Evolutionary conservation across 2,113 vertebrate species (phyloP).

Genomic region (Cercocebus atys): DNA sequence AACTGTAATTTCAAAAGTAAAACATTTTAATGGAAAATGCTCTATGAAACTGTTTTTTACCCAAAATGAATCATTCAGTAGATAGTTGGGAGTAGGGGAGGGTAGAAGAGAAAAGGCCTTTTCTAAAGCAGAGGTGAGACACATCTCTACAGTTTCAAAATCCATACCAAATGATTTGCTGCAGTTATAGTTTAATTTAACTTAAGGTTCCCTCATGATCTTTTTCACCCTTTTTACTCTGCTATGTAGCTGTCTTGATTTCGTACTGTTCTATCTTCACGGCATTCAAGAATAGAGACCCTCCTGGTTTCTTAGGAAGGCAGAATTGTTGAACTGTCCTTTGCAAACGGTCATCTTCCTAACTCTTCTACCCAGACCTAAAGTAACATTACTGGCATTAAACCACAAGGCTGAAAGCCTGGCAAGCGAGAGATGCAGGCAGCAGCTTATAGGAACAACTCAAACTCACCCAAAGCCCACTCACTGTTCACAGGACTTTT

Average conservation of each 20-base stretch:
- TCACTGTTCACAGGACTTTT: neutral
- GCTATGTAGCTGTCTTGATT: neutral
- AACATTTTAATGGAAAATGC: neutral
- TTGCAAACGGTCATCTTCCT: neutral
- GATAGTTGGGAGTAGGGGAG: neutral
- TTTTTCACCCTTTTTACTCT: neutral
- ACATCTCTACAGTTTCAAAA: neutral
- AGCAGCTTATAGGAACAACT: neutral
- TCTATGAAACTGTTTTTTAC: neutral
- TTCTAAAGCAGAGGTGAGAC: neutral
- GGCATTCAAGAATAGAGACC: neutral
- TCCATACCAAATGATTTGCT: neutral
- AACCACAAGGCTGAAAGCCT: neutral
- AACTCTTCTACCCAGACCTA: neutral
- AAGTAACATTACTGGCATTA: too few species aligned
- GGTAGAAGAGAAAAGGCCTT: rapidly evolving
- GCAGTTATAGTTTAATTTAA: neutral
- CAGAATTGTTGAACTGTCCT: neutral
- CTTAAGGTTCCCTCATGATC: neutral
- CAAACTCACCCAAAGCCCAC: neutral
- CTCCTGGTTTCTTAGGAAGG: neutral
- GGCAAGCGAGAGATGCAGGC: rapidly evolving
- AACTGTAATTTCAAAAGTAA: neutral
- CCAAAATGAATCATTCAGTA: neutral
- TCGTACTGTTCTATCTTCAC: neutral